Base-by-base conservation (phyloP, 2,113 vertebrate genomes). In the Thamnaconus septentrionalis region DNA sequence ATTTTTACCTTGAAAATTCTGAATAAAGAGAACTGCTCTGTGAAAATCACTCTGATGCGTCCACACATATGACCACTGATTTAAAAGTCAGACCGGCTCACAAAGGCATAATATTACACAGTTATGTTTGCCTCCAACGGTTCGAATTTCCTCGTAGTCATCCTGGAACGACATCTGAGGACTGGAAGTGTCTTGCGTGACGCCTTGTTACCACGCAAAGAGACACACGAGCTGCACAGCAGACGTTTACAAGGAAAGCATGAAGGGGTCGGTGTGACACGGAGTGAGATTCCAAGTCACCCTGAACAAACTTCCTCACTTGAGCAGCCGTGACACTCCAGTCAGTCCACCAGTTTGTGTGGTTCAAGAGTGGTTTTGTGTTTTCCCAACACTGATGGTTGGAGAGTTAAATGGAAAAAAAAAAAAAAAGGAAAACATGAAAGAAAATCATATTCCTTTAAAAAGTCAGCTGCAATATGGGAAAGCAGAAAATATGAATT, bases 161-260 rank as follows among this genome's bases (percentile, higher is more conserved):
- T 81, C 66, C 76, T 72, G 75, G 74, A 63, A 60, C 62, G 67
- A 64, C 66, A 73, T 72, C 69, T 3, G 1, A n/a, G 31, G 52
- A 76, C 63, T 67, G 73, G 59, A 76, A 71, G 69, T 71, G 76
- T 57, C 50, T 58, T 45, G 79, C 74, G 64, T 61, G 42, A 76
- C 64, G 55, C 59, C 5, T 53, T 10, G 0, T 52, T 69, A 70
- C 67, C 73, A 66, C 6, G 63, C 69, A 53, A 45, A 49, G 64
- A 78, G 62, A 69, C 63, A 45, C 54, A 0, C 51, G 66, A 74
- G 66, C 18, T 31, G 18, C 18, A 31, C 18, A 31, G 18, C 18
- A 31, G 18, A 55, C 69, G 72, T 84, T 79, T 74, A 71, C 49
- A 75, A 75, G 75, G 59, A 56, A 51, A 81, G 46, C 62, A 42